phyloP scores from a whole-genome alignment of 92 coral and sea anemone species.

The Porites lobata region DNA sequence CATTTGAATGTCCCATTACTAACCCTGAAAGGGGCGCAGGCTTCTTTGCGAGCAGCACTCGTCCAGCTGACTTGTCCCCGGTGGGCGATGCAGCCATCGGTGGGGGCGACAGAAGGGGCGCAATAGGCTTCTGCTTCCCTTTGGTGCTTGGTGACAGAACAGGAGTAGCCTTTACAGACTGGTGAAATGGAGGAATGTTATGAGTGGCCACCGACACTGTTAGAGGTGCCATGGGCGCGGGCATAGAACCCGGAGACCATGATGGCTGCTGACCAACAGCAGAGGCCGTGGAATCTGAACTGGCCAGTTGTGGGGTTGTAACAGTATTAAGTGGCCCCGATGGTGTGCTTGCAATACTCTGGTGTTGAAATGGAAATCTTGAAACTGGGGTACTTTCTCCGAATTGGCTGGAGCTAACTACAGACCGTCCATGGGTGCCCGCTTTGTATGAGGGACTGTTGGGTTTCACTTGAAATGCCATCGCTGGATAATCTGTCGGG shows the following conservation, averaged over 20 bases:
- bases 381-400: neutral
- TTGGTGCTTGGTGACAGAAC: slow-evolving; percentile 23
- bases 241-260: neutral
- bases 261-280: neutral
- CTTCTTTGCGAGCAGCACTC: slow-evolving; percentile 40
- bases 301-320: neutral
- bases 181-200: slow-evolving; percentile 34
- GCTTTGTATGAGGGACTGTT: neutral
- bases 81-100: slow-evolving; percentile 38
- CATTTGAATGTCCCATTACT: neutral
- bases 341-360: neutral
- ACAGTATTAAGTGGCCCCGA: neutral
- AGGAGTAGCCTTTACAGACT: neutral
- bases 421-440: neutral
- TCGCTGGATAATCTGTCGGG: neutral
- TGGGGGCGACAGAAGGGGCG: slow-evolving; percentile 64
- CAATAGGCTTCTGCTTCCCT: slow-evolving; percentile 55
- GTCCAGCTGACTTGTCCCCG: slow-evolving; percentile 18
- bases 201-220: slow-evolving; percentile 44
- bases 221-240: slow-evolving; percentile 20
- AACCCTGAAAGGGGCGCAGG: slow-evolving; percentile 15
- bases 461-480: slow-evolving; percentile 8
- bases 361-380: neutral
- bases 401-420: neutral
- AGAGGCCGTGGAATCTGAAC: neutral